phyloP scores from a whole-genome alignment of 2,888 invertebrate genomes.

The Philonicus albiceps region DNA sequence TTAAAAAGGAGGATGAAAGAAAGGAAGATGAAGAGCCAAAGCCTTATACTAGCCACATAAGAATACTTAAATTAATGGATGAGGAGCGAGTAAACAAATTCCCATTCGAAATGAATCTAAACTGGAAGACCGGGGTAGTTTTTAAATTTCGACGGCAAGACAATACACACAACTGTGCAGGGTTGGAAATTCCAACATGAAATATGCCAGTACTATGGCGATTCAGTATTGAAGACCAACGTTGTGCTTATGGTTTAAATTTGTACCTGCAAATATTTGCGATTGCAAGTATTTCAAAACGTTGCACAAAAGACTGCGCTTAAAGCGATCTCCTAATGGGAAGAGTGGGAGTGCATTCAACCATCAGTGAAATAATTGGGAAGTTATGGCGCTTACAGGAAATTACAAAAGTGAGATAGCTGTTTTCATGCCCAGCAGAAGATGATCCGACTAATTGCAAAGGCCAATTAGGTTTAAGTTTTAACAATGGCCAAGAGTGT shows the following conservation, averaged over 20 bases:
- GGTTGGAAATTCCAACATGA: not conserved
- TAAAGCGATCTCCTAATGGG: not conserved
- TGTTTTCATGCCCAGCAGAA: not conserved
- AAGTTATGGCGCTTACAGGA: not conserved
- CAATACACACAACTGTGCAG: not conserved
- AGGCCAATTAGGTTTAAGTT: not conserved
- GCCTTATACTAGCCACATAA: not conserved
- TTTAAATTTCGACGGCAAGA: not conserved
- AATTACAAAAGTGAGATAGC: not conserved
- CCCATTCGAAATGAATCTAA: not conserved
- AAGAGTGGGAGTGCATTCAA: not conserved
- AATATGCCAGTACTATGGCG: not conserved
- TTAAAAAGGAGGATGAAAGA: not conserved
- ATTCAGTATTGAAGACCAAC: not conserved
- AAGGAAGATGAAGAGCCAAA: not conserved
- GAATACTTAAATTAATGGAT: slow-evolving; percentile 26
- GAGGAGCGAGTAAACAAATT: not conserved
- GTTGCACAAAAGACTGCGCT: not conserved
- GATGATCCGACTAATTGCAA: not conserved
- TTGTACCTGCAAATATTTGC: not conserved
- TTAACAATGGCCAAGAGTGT: not conserved
- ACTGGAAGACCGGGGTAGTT: not conserved
- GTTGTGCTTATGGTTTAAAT: not conserved
- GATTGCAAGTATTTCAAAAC: not conserved
- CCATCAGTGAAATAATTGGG: not conserved